These are phyloP conservation scores for Caenorhabditis panamensis DNA, from an alignment of 2,888 invertebrate genomes.

Conservation along the genomic window DNA sequence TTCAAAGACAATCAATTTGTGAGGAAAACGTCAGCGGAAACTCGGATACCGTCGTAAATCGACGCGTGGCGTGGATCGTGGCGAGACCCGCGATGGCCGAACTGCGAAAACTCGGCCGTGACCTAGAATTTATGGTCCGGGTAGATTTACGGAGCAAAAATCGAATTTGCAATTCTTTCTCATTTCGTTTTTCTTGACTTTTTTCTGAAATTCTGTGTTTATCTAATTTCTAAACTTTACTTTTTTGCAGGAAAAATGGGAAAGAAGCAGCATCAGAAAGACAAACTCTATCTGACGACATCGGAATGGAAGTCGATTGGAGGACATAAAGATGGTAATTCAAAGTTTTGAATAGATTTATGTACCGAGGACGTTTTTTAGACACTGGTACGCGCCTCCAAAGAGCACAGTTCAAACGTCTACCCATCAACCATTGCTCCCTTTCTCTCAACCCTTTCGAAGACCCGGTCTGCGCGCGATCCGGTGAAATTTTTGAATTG, in stretches of 20 bases:
- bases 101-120: background rate
- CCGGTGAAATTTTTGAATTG: conserved; percentile 95
- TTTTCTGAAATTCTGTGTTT: background rate
- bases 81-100: conserved; percentile 37
- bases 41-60: conserved; percentile 43
- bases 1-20: background rate
- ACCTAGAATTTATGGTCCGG: conserved; percentile 13
- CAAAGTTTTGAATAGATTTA: too few relatives aligned
- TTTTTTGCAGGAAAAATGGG: conserved; percentile 71
- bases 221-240: background rate
- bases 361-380: too few relatives aligned
- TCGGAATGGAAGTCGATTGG: conserved; percentile 81
- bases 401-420: conserved; percentile 87
- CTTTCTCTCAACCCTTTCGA: conserved; percentile 93
- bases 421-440: conserved; percentile 87
- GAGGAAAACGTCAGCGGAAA: conserved; percentile 5
- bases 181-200: background rate
- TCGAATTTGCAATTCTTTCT: background rate
- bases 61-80: conserved; percentile 54
- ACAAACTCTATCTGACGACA: conserved; percentile 80
- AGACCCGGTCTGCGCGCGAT: conserved; percentile 91
- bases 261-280: conserved; percentile 81
- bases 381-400: conserved; percentile 77
- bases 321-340: conserved; percentile 80
- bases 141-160: conserved; percentile 23